A percentile compares a stretch with the other conserved stretches of the same genome.
phyloP scores from a whole-genome alignment of 2,113 vertebrate genomes.

The Microcebus lehilahytsara region DNA sequence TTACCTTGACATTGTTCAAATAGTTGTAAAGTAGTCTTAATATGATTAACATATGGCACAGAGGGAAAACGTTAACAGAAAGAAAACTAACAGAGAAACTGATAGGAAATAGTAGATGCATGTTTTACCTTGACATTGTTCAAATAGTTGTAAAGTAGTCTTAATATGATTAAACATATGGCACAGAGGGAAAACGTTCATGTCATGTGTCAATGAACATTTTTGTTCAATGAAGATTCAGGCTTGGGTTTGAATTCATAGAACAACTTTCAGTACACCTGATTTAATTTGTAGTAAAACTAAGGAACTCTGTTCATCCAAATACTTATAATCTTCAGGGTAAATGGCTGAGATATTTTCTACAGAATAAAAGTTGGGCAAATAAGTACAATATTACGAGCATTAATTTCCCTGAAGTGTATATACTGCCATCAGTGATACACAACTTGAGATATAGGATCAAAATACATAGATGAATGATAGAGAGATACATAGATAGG shows the following conservation, averaged over 20 bases:
- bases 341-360: not conserved
- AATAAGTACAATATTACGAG: not conserved
- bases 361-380: not conserved
- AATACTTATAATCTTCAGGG: not conserved
- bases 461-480: not conserved
- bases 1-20: slow-evolving; percentile 42
- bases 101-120: not conserved
- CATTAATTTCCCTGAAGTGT: not conserved
- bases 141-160: slow-evolving; percentile 7
- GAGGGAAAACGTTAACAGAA: not conserved
- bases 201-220: too few species aligned
- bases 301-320: not conserved
- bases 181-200: not conserved
- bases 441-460: not conserved
- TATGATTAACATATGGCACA: not conserved
- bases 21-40: not conserved
- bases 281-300: not conserved
- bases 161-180: not conserved
- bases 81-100: not conserved
- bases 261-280: not conserved
- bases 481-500: not conserved
- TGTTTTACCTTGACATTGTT: slow-evolving; percentile 70
- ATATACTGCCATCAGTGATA: not conserved
- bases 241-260: not conserved
- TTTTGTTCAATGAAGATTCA: not conserved